Base-by-base conservation (phyloP, 2,797 vertebrate genomes). In the Anniella stebbinsi region DNA sequence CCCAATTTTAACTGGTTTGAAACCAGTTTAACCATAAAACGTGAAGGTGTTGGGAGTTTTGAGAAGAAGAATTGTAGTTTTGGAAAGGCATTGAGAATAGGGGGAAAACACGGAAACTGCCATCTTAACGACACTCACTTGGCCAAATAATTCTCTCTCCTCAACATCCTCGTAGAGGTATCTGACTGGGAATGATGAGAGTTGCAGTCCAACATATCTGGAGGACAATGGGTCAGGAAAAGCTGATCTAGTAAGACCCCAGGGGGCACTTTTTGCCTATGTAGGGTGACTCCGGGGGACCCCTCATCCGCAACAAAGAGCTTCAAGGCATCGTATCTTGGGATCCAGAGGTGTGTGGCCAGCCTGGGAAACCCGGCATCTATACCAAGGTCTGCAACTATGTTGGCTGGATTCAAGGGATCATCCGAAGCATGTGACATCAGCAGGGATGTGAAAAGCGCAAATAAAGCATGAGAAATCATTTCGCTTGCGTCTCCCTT, bases 311-410 rank as follows among this genome's bases (percentile, higher is more conserved):
- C 92, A 97, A 96, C 0, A 95, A 95, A 1, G 72, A 95, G 66
- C 96, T 98, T 80, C 97, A 98, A 70, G 98, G 98, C 5, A 88
- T 98, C 0, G 97, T 98, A 33, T 98, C 97, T 4, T 98, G 98
- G 98, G 98, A 97, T 3, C 67, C 69, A n/a, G 28, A 91, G 0
- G 98, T 97, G 77, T 98, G 98, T 5, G 97, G 97, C 88, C 87
- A 90, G 87, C 96, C 96, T 1, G 76, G 96, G 89, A 94, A 93
- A 75, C 97, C 98, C 0, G 97, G 97, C 0, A 97, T 98, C 87
- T 98, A 98, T 91, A 97, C 98, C 93, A 98, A 97, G 91, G 97
- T 98, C 80, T 98, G 98, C 87, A 95, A 96, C 87, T 96, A 97
- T 5, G 67, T 97, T 93, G 92, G 92, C 84, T 98, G 98, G 98